phyloP scores from a whole-genome alignment of 2,797 vertebrate species.

The Ammospiza maritima region DNA sequence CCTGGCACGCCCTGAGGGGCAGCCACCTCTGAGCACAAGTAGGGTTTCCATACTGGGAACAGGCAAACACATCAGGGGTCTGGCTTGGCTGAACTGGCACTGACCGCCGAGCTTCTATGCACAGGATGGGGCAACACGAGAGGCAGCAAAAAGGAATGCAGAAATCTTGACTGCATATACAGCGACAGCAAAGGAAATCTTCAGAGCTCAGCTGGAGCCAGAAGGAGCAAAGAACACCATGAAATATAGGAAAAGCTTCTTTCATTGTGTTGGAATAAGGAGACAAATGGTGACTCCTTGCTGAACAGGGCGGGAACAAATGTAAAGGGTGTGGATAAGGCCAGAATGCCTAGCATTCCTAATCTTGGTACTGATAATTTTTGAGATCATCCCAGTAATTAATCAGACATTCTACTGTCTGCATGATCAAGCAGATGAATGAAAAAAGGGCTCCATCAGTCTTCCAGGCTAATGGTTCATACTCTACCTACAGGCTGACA shows the following conservation, averaged over 20 bases:
- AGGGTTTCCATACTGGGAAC: not conserved
- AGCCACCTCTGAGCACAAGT: not conserved
- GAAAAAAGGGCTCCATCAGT: not conserved
- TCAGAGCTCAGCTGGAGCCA: not conserved
- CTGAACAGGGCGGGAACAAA: not conserved
- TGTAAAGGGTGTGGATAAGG: not conserved
- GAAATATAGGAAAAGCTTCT: not conserved
- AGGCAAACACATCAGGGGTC: not conserved
- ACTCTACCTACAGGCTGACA: not conserved
- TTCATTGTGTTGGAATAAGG: not conserved
- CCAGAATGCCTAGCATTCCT: not conserved
- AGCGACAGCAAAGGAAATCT: not conserved
- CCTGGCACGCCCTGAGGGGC: not conserved
- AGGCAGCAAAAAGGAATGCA: not conserved
- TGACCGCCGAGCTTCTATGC: not conserved
- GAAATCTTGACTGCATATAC: not conserved
- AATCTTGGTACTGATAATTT: not conserved
- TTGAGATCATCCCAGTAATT: not conserved
- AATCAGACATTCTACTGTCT: not conserved
- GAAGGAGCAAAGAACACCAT: not conserved
- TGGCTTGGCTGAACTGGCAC: not conserved
- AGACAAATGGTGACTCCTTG: not conserved
- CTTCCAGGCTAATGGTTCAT: not conserved
- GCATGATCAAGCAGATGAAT: not conserved
- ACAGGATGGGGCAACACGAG: not conserved